Evolutionary conservation across 2,888 invertebrate species (phyloP), one percentile per base, ranked within the genome.

Genomic region (Conchocele bisecta): DNA sequence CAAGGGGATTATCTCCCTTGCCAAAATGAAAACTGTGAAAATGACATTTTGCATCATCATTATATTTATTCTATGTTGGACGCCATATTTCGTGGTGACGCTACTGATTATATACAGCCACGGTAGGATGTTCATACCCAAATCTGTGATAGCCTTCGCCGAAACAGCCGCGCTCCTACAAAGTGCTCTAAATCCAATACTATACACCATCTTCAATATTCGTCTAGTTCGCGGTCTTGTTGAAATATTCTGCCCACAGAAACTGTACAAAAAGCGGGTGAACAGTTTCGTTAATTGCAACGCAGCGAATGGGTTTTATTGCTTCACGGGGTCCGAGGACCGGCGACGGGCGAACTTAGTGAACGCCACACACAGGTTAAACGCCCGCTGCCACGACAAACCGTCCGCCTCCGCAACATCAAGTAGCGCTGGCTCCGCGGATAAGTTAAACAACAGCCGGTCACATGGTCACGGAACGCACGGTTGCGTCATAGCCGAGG

Each of bases 21-120:
- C 92, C 33, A 92, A 92, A 83, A 89, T 92, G 33, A 91, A 91
- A 83, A 92, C 92, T 6, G 84, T 92, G 33, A 92, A 92, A 81
- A 91, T 92, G 90, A 91, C 91, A 15, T 85, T 92, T 65, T 89
- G 89, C 58, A 92, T 92, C 39, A 91, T 92, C 50, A 83, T 90
- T 17, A 89, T 89, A 22, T 92, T 92, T 74, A 87, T 92, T 42
- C 86, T 88, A 0, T 92, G 92, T 80, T 92, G 92, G 92, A 91
- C 90, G 17, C 92, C 92, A 0, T 92, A 92, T 77, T 92, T 92
- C 79, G 90, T 92, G 11, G 91, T 91, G 20, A 91, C 91, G 51
- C 86, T 91, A 46, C 87, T 92, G 53, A 83, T 86, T 37, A 89
- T 92, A 22, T 92, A 91, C 83, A 90, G 88, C 59, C 87, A 91